Evolutionary conservation across 1,140 invertebrate genomes (phyloP).

Genomic region (Acromyrmex charruanus): DNA sequence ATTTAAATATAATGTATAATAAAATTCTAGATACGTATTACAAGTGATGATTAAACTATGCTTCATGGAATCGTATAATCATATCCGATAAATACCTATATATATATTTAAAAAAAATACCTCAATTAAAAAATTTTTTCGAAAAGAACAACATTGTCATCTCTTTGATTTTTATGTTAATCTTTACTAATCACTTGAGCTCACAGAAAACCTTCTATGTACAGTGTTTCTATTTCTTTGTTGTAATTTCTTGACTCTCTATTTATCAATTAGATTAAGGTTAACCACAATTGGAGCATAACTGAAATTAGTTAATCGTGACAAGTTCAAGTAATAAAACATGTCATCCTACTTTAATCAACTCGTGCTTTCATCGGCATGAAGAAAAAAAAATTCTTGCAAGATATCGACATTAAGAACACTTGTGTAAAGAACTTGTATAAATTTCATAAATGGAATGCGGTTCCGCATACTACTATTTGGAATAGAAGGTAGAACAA

Average conservation of each 20-base stretch:
- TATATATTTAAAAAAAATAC: background rate
- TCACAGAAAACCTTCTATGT: background rate
- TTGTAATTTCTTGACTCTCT: background rate
- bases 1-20: background rate
- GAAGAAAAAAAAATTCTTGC: background rate
- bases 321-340: background rate
- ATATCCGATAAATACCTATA: background rate
- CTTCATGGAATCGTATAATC: background rate
- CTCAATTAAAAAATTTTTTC: background rate
- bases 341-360: background rate
- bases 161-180: background rate
- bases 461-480: background rate
- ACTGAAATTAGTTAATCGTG: background rate
- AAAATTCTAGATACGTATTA: background rate
- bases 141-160: background rate
- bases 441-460: slow-evolving; percentile 36
- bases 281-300: too few relatives aligned
- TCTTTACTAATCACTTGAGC: background rate
- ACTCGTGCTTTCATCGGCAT: background rate
- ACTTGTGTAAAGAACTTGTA: background rate
- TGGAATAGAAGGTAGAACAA: slow-evolving; percentile 31
- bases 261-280: background rate
- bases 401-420: slow-evolving; percentile 12
- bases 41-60: background rate
- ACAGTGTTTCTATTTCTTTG: background rate